A percentile compares a stretch with the other conserved stretches of the same genome.
phyloP scores from a whole-genome alignment of 2,113 vertebrate species.

The Fregetta grallaria region DNA sequence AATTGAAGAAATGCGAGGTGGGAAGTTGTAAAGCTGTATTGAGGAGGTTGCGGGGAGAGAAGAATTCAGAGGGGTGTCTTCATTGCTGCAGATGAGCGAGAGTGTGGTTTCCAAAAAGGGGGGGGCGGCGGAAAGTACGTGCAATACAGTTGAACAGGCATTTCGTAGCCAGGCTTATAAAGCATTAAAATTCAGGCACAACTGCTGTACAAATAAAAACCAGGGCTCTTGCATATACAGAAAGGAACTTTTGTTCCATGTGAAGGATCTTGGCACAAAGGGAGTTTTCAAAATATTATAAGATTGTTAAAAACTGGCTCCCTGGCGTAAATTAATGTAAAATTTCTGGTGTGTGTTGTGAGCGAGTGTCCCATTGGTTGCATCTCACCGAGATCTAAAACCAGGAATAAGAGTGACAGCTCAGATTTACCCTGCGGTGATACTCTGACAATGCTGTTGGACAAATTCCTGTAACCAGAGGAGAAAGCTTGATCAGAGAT shows the following conservation, averaged over 20 bases:
- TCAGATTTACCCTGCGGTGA: background rate
- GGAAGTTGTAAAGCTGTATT: background rate
- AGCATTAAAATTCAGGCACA: background rate
- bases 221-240: background rate
- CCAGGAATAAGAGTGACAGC: background rate
- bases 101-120: background rate
- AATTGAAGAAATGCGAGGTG: background rate
- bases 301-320: background rate
- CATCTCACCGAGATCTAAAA: background rate
- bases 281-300: background rate
- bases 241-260: background rate
- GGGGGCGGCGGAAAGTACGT: background rate
- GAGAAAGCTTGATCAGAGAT: background rate
- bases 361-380: background rate
- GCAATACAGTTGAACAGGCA: background rate
- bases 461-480: background rate
- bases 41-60: background rate
- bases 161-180: background rate
- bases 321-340: background rate
- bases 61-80: background rate
- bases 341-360: background rate
- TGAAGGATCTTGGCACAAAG: background rate
- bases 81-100: background rate
- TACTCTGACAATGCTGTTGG: background rate
- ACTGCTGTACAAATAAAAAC: background rate